A percentile compares a stretch with the other conserved stretches of the same genome.
Evolutionary conservation across 1,140 invertebrate genomes (phyloP).

Genomic region (Pissodes strobi): DNA sequence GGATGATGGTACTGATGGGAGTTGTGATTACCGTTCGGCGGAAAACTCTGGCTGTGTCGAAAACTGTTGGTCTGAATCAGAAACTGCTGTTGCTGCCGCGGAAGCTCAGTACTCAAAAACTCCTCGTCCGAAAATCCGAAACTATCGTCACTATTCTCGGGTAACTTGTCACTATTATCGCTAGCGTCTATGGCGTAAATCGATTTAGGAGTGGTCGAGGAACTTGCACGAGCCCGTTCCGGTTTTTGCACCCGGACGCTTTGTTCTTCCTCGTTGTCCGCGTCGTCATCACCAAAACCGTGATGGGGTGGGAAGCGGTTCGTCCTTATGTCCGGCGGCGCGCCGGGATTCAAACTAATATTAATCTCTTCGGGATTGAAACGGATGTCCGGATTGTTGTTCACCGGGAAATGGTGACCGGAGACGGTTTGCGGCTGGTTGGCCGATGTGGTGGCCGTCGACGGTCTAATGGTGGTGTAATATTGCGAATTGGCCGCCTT

Average conservation of each 20-base stretch:
- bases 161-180: conserved; percentile 20
- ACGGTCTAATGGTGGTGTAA: conserved; percentile 39
- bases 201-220: conserved; percentile 12
- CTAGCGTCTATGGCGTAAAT: conserved; percentile 10
- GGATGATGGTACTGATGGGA: conserved; percentile 25
- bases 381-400: conserved; percentile 49
- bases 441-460: conserved; percentile 35
- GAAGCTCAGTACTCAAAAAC: not conserved
- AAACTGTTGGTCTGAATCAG: conserved; percentile 32
- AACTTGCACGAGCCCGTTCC: not conserved
- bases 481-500: conserved; percentile 28
- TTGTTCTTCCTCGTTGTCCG: conserved; percentile 20
- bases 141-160: conserved; percentile 19
- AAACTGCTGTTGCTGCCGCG: conserved; percentile 17
- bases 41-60: conserved; percentile 31
- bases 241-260: conserved; percentile 5
- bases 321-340: conserved; percentile 47
- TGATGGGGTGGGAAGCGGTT: conserved; percentile 45
- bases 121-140: conserved; percentile 13
- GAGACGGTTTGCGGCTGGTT: conserved; percentile 37
- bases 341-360: conserved; percentile 48
- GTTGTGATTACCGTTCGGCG: conserved; percentile 6
- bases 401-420: conserved; percentile 42
- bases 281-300: conserved; percentile 34
- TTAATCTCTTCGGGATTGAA: conserved; percentile 55